phyloP scores from a whole-genome alignment of 2,888 invertebrate genomes.

The Chymomyza fuscimana region DNA sequence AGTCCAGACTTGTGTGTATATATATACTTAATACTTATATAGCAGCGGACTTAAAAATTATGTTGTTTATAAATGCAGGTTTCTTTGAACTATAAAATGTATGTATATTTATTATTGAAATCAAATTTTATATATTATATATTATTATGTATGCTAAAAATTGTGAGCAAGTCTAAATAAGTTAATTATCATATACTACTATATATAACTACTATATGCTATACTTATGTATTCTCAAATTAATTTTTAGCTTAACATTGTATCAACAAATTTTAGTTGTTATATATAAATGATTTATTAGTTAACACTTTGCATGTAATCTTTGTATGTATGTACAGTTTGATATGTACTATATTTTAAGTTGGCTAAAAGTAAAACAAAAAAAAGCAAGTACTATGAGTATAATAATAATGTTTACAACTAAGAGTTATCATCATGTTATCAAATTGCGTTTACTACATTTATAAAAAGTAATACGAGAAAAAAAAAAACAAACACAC shows the following conservation, averaged over 20 bases:
- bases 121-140: slow-evolving; percentile 37
- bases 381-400: neutral
- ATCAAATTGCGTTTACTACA: slow-evolving; percentile 71
- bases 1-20: slow-evolving; percentile 19
- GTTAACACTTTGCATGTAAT: slow-evolving; percentile 50
- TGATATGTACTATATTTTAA: slow-evolving; percentile 28
- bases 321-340: slow-evolving; percentile 52
- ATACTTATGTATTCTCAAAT: slow-evolving; percentile 57
- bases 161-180: slow-evolving; percentile 46
- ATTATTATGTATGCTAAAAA: neutral
- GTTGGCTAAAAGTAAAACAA: neutral
- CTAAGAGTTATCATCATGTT: slow-evolving; percentile 61
- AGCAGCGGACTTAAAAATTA: neutral
- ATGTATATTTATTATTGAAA: slow-evolving; percentile 11
- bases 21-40: neutral
- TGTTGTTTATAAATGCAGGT: neutral
- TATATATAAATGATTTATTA: slow-evolving; percentile 24
- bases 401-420: slow-evolving; percentile 18
- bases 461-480: slow-evolving; percentile 56
- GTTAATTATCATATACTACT: slow-evolving; percentile 42
- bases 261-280: slow-evolving; percentile 66
- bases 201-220: slow-evolving; percentile 52
- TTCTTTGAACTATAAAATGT: neutral
- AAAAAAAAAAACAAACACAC: slow-evolving; percentile 16
- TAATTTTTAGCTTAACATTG: slow-evolving; percentile 45